Percentiles rank a stretch among this genome's conserved stretches.
Conservation (phyloP, 2,888 invertebrate genomes). For the Andrena dorsata region DNA sequence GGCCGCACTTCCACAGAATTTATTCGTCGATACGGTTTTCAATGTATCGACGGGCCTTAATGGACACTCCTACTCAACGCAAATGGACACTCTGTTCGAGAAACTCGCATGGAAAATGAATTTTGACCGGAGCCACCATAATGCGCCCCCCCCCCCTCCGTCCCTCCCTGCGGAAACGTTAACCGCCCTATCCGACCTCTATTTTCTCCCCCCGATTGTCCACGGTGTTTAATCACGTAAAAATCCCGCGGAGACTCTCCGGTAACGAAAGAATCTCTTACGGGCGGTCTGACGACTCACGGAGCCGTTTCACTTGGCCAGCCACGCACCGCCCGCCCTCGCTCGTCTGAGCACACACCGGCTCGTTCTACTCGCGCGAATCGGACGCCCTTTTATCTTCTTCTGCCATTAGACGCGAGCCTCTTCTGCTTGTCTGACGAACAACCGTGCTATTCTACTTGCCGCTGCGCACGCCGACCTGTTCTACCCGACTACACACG, state of each 20-base stretch:
- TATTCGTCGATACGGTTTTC: slow-evolving; percentile 39
- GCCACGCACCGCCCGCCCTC: background rate
- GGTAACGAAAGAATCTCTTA: background rate
- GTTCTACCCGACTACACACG: background rate
- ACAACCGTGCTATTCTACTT: background rate
- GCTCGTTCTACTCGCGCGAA: background rate
- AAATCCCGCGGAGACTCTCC: background rate
- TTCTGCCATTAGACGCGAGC: slow-evolving; percentile 22
- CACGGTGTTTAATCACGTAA: background rate
- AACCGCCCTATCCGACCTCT: background rate
- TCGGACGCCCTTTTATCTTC: slow-evolving; percentile 8
- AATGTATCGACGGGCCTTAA: slow-evolving; percentile 37
- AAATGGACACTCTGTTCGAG: slow-evolving; percentile 4
- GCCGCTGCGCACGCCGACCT: background rate
- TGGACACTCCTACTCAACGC: slow-evolving; percentile 19
- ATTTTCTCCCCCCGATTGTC: background rate
- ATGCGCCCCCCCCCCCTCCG: no score
- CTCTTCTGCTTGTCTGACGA: slow-evolving; percentile 20
- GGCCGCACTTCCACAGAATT: slow-evolving; percentile 55
- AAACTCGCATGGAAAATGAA: slow-evolving; percentile 2
- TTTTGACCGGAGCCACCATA: background rate
- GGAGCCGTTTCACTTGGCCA: background rate
- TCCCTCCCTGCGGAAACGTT: background rate
- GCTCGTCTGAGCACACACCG: background rate
- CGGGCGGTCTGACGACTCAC: background rate